Evolutionary conservation across 1,140 invertebrate species (phyloP), one percentile per base, ranked within the genome.

Genomic region (Pseudachorutes palmiensis): DNA sequence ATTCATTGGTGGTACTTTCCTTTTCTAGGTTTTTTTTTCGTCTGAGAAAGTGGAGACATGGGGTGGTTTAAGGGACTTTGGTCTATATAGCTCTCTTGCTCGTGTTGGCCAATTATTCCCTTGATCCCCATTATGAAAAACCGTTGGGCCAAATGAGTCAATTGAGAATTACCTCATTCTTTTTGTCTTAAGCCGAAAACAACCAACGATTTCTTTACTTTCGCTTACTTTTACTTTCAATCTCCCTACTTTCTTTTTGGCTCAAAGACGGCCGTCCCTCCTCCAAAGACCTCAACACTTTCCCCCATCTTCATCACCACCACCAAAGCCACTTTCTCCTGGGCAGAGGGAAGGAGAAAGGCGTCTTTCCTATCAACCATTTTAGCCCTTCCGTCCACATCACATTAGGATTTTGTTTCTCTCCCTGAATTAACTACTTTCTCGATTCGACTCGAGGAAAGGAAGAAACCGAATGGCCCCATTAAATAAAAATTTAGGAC

Each of bases 111-210:
- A 73, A 73, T 71, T 71, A 73, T 73, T 73, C 72, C 72, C 72
- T 45, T 62, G 72, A 71, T 71, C 68, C 72, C 72, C 72, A 73
- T 73, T 70, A 73, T 65, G 66, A 71, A 65, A 68, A 73, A 71
- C 57, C 65, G 69, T 65, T 73, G 63, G 65, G 67, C 69, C 62
- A 73, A 73, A 73, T 70, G 66, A 71, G 66, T 69, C 72, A 69
- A 71, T 71, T 71, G 72, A 73, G 72, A 73, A 68, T 71, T 71
- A 62, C 45, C 65, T 57, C 26, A 19, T 57, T 59, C 26, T 22
- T 64, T 30, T 64, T 51, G 59, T 61, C 29, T 36, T 61, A 32
- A 61, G 59, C 59, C 59, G 9, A 63, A 41, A 63, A 45, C 26
- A 41, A 63, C 5, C 12, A 61, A 19, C 5, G 2, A 60, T 28